Evolutionary conservation across 1,140 invertebrate species (phyloP).

Genomic region (Zelostemma sp.): DNA sequence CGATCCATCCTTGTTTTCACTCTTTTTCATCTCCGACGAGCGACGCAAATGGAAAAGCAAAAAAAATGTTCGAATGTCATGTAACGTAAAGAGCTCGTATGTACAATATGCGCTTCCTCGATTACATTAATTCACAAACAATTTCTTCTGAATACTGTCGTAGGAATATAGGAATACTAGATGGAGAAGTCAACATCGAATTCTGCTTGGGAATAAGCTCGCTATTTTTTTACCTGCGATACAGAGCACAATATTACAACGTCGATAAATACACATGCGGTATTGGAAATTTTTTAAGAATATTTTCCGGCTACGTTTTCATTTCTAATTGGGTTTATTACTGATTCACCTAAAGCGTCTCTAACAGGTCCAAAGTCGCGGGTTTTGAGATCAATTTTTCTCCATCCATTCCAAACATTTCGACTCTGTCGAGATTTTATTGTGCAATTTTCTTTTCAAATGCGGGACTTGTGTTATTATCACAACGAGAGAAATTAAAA

Average conservation of each 20-base stretch:
- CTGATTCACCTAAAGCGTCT: too few species aligned
- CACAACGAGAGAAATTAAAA: too few species aligned
- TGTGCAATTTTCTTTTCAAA: too few species aligned
- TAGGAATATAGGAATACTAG: neutral
- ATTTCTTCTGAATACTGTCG: neutral
- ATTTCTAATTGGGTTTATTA: too few species aligned
- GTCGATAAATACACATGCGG: slow-evolving; percentile 2
- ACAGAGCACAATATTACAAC: neutral
- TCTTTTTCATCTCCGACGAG: neutral
- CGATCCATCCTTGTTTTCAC: neutral
- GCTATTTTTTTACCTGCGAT: neutral
- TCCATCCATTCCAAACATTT: too few species aligned
- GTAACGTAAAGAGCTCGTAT: neutral
- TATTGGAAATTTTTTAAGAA: too few species aligned
- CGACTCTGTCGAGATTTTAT: too few species aligned
- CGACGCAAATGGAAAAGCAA: neutral
- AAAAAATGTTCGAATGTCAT: neutral
- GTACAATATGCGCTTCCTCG: neutral
- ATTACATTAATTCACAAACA: neutral
- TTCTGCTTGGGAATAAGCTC: neutral
- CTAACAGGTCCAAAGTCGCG: too few species aligned
- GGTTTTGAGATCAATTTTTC: too few species aligned
- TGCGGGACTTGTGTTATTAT: too few species aligned
- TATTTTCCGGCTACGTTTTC: too few species aligned
- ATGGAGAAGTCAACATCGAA: neutral